Evolutionary conservation across 2,113 vertebrate species (phyloP).

Genomic region (Carlito syrichta): DNA sequence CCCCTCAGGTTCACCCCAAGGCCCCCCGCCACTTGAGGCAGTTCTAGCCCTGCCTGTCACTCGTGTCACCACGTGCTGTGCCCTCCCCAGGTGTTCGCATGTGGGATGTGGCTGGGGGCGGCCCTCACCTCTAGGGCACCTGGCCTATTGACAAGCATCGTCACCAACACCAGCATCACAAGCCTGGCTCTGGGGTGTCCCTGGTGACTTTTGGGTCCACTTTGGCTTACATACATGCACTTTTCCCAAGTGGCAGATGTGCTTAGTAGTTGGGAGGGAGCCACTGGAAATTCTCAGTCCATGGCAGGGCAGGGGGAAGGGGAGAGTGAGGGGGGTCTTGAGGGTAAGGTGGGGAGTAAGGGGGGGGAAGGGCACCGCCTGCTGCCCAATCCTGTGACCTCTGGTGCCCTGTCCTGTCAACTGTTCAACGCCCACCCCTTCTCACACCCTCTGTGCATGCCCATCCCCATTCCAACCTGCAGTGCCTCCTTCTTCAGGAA

Average conservation of each 20-base stretch:
- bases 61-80: too few relatives aligned
- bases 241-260: background rate
- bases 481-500: background rate
- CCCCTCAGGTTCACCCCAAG: background rate
- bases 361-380: too few relatives aligned
- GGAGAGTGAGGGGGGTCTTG: too few relatives aligned
- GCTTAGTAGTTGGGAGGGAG: background rate
- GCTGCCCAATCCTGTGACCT: too few relatives aligned
- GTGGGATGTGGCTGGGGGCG: too few relatives aligned
- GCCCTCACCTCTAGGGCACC: background rate
- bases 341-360: too few relatives aligned
- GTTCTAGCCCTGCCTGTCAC: too few relatives aligned
- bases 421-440: background rate
- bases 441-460: background rate
- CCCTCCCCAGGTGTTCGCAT: too few relatives aligned
- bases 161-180: background rate
- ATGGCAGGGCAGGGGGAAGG: too few relatives aligned
- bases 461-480: background rate
- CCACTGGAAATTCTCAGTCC: background rate
- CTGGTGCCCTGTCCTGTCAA: too few relatives aligned
- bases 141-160: background rate
- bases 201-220: background rate
- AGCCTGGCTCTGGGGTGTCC: background rate
- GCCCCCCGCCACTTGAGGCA: too few relatives aligned
- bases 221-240: background rate